phyloP scores from a whole-genome alignment of 2,888 invertebrate genomes.

The Stegophylla sp. region DNA sequence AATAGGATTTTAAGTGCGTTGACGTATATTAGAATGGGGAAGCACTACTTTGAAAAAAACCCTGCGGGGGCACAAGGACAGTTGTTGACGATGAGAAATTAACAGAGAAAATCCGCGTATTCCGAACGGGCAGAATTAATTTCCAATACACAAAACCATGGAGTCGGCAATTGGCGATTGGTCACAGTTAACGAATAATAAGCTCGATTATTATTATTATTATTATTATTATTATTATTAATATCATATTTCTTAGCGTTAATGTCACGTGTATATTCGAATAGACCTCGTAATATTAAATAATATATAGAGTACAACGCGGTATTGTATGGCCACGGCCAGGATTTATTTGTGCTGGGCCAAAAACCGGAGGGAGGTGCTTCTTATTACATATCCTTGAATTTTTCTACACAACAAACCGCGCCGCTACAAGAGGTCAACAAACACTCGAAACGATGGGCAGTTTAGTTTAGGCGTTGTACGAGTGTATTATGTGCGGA shows the following conservation, averaged over 20 bases:
- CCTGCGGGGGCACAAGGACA: background rate
- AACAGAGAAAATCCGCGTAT: background rate
- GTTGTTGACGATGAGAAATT: background rate
- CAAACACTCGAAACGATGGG: conserved; percentile 27
- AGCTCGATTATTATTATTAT: no score
- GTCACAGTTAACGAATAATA: conserved; percentile 29
- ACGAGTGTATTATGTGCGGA: conserved; percentile 1
- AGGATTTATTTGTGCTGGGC: conserved; percentile 8
- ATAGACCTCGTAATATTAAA: background rate
- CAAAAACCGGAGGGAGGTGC: conserved; percentile 42
- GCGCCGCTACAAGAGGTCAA: conserved; percentile 48
- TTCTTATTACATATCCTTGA: conserved; percentile 43
- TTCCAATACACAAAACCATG: background rate
- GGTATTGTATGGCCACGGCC: background rate
- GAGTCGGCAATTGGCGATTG: background rate
- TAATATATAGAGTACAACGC: background rate
- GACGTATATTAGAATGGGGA: background rate
- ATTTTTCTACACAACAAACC: conserved; percentile 38
- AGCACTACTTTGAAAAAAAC: conserved; percentile 23
- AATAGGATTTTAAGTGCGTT: background rate
- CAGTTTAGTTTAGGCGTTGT: conserved; percentile 33
- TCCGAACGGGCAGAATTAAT: background rate
- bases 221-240: no score
- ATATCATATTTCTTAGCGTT: background rate
- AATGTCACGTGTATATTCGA: conserved; percentile 19